Evolutionary conservation across 2,888 invertebrate genomes (phyloP).

Genomic region (Patella pellucida): DNA sequence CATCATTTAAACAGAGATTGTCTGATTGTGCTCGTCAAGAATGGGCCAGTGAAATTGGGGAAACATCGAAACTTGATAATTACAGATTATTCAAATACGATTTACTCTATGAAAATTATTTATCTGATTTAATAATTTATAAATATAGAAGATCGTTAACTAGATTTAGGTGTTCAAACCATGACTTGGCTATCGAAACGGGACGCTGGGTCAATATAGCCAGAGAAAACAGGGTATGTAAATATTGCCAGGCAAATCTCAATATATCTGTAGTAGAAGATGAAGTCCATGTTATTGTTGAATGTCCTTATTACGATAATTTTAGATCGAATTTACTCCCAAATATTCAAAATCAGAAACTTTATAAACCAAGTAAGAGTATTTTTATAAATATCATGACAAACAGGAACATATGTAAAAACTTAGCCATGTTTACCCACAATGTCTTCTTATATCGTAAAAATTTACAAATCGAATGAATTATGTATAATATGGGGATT

Average conservation of each 20-base stretch:
- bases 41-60: not conserved
- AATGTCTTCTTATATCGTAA: too few relatives aligned
- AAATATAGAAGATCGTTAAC: not conserved
- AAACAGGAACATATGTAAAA: too few relatives aligned
- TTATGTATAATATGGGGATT: too few relatives aligned
- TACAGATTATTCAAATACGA: too few relatives aligned
- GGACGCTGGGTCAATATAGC: not conserved
- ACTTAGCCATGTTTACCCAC: too few relatives aligned
- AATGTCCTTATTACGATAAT: slow-evolving; percentile 1
- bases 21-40: not conserved
- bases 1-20: not conserved
- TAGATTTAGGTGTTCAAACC: not conserved
- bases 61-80: not conserved
- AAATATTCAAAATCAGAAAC: not conserved
- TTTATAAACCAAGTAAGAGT: too few relatives aligned
- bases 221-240: not conserved
- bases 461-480: too few relatives aligned
- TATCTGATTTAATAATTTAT: not conserved
- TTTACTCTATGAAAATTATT: too few relatives aligned
- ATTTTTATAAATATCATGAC: too few relatives aligned
- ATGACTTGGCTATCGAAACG: not conserved
- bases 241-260: not conserved
- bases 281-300: not conserved
- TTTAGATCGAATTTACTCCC: not conserved
- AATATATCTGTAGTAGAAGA: not conserved